Base-by-base conservation (phyloP, 2,888 invertebrate genomes). In the Gortyna flavago region DNA sequence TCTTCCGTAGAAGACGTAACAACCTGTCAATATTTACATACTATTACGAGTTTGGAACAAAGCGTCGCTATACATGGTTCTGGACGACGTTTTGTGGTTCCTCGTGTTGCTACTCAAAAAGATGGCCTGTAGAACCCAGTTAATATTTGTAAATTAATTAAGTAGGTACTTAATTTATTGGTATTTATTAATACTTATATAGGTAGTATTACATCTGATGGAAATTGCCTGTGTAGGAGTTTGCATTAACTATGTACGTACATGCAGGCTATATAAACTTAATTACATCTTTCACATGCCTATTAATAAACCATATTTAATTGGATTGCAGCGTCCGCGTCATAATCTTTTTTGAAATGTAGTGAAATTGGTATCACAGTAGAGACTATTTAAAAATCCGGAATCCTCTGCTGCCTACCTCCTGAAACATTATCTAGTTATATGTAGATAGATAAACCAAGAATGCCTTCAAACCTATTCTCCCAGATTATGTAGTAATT, bases 1-100 rank as follows among this genome's bases (percentile, higher is more conserved):
- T 72, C 77, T 74, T 66, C 87, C 85, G 75, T 66, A 85, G 62
- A 11, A 62, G 87, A 70, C 66, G 61, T 73, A 75, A 76, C 71
- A 67, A 80, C 79, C 78, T 85, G 82, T 80, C 87, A 88, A 83
- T 88, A 88, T 88, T 87, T 84, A 84, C 84, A 84, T 80, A 79
- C 80, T 72, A 83, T 68, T 83, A 86, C 84, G 65, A 72, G 25
- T 78, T 75, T 71, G 84, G 79, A 67, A 71, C 75, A 83, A 86
- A 75, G 69, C 57, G 32, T 48, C 16, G 75, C 84, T 83, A 25
- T 25, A 68, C 29, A 62, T 66, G 79, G 86, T 16, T 32, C 29
- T 59, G n/a, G 38, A 38, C 32, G 35, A 57, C 69, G 57, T 68
- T 73, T 61, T 64, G 74, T 41, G 75, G 48, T 38, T 61, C 64